Percentiles rank a stretch among this genome's conserved stretches.
Evolutionary conservation across 2,888 invertebrate species (phyloP).

Genomic region (Sthenelais limicola): DNA sequence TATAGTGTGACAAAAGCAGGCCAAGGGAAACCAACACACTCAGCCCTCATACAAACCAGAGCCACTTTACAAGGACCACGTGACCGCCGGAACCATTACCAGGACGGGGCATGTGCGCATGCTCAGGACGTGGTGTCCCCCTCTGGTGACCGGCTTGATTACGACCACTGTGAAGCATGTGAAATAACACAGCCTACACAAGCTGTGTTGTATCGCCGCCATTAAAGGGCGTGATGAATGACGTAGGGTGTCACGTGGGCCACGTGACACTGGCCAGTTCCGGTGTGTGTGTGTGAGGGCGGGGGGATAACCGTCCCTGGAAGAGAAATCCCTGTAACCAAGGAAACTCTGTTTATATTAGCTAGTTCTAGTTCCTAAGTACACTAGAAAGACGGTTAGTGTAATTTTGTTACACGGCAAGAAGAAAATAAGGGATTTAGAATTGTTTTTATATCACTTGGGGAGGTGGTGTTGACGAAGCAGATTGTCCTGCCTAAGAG

Average conservation of each 20-base stretch:
- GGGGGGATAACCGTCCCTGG: conserved; percentile 27
- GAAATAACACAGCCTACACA: conserved; percentile 24
- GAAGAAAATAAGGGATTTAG: no score
- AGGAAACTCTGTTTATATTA: no score
- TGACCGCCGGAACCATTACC: conserved; percentile 25
- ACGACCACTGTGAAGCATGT: conserved; percentile 5
- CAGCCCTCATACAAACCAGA: conserved; percentile 10
- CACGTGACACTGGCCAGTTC: conserved; percentile 4
- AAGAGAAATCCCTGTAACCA: no score
- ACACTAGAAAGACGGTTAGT: no score
- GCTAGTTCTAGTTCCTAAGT: no score
- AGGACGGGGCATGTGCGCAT: conserved; percentile 18
- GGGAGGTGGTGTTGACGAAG: no score
- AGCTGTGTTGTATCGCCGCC: conserved; percentile 27
- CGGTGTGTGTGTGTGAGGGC: not conserved
- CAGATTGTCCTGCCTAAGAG: no score
- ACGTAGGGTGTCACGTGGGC: conserved; percentile 20
- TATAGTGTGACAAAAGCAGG: no score
- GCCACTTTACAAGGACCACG: conserved; percentile 2
- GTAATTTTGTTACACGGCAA: no score
- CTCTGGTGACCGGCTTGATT: conserved; percentile 26
- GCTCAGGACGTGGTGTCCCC: conserved; percentile 5
- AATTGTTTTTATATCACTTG: no score
- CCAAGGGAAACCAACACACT: not conserved
- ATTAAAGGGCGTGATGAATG: conserved; percentile 26